Base-by-base conservation (phyloP, 2,113 vertebrate species). In the Bubalus kerabau region DNA sequence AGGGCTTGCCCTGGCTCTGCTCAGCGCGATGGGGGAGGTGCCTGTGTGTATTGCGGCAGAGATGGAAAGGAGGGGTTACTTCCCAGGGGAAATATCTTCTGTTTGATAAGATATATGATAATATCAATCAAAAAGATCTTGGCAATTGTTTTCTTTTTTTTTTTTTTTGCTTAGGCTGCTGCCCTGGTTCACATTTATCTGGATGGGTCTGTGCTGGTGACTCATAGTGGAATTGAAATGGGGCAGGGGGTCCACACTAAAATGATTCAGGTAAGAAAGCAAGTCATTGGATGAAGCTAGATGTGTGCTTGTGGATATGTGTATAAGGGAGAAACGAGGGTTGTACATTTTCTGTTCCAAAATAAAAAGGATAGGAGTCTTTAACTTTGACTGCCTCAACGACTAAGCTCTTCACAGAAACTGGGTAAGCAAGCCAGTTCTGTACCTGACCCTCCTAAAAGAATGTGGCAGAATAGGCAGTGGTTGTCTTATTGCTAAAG, bases 191-290 rank as follows among this genome's bases (percentile, higher is more conserved):
- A 99, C 96, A 97, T 99, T 97, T 99, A 99, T 52, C 98, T 98
- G 7, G 99, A 99, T 26, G 99, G 99, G 0, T 99, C 99, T 5
- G 99, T 99, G 50, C 98, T 99, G 95, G 98, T 99, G 82, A 99
- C 98, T 92, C 99, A 99, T 0, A 98, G 99, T 4, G 99, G 99
- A 43, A 97, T 98, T 5, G 99, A 99, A 97, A 98, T 99, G 99
- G 99, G 99, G 16, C 99, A 99, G 87, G 99, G 99, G 0, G 83
- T 99, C 94, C 99, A 99, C 98, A 99, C 99, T 24, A 99, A 99
- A 96, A 98, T 99, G 91, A 99, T 99, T 74, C 99, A 99, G 99
- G 99, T 99, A 97, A 97, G 96, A 64, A 17, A 43, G 54, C 36
- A 84, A 59, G 62, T 52, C 7, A 17, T 16, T 32, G 2, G 24